Base-by-base conservation (phyloP, 2,888 invertebrate genomes). In the Listrodromus nycthemerus region DNA sequence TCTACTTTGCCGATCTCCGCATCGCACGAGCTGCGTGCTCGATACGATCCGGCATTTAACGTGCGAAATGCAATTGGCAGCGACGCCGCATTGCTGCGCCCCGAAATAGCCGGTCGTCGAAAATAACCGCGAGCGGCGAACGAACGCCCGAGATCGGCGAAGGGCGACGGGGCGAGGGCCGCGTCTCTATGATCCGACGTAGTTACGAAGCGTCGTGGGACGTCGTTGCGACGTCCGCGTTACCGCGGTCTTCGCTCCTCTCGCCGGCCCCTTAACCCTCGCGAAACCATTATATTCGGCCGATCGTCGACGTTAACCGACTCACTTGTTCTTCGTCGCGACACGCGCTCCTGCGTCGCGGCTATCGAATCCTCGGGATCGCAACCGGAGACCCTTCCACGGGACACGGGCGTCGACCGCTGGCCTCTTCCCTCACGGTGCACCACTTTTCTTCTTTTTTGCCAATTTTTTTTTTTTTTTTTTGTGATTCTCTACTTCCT, bases 21-120 rank as follows among this genome's bases (percentile, higher is more conserved):
- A 7, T 21, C 21, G 37, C 70, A 66, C 75, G 13, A 66, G 33
- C 80, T 63, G 65, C 52, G 63, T 55, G 66, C 52, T 70, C 70
- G 63, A 78, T 79, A 73, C 75, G 75, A 24, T 24, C 41, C 70
- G 79, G 83, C 66, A 83, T 83, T 83, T 67, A 55, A 70, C 74
- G 33, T 33, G 27, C 37, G 61, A 74, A 50, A 74, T 74, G 48
- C 33, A 21, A 16, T 82, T 84, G 84, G 84, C 84, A 84, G 52
- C 41, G 55, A 41, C 78, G 24, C 55, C 55, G 71, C 66, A 84
- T 81, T 71, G 75, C 81, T 37, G 81, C 27, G 61, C 41, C 78
- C 70, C 45, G 78, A 84, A 84, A 84, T 84, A 84, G 81, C 81
- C 21, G 67, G 78, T 19, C 52, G 58, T 70, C 77, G 65, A 81